Evolutionary conservation across 2,797 vertebrate genomes (phyloP), one percentile per base, ranked within the genome.

Genomic region (Hafferia zeledoni): DNA sequence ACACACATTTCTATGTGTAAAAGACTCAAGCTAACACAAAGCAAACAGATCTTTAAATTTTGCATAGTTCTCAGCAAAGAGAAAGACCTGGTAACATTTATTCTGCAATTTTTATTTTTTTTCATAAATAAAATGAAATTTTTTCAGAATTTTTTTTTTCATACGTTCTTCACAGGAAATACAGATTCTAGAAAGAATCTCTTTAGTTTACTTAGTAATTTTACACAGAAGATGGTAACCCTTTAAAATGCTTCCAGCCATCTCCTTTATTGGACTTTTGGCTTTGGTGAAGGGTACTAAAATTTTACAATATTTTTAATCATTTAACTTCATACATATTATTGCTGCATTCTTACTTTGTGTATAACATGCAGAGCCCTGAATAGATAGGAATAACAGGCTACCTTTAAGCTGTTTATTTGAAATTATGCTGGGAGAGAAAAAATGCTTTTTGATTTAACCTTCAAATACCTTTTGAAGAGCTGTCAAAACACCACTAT

Each of bases 391-490:
- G 11, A 56, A 23, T 44, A 87, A 49, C 0, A 7, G 13, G 5
- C 16, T 87, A 31, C 7, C 16, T 83, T 53, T 92, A 55, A 88
- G 9, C 3, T 59, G 28, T 77, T 86, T 88, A 44, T 52, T 92
- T 94, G 61, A 88, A 92, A 90, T 76, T 71, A 57, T 55, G 2
- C 17, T 89, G 30, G 13, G 23, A 60, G 79, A 80, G 22, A 55
- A 56, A 65, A 82, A 84, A 76, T 11, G 0, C 20, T 65, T 83
- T 50, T 77, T 81, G 28, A 60, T 68, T 82, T 94, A 84, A 83
- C 55, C 43, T 92, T 95, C 43, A 88, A 83, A 90, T 85, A 31
- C 8, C 28, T 87, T 71, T 55, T n/a, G 83, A 92, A 84, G 11
- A 67, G 24, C 44, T 74, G 17, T 64, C 17, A 81, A 56, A 93